A percentile compares a stretch with the other conserved stretches of the same genome.
Evolutionary conservation across 2,888 invertebrate genomes (phyloP).

Genomic region (Dioctria linearis): DNA sequence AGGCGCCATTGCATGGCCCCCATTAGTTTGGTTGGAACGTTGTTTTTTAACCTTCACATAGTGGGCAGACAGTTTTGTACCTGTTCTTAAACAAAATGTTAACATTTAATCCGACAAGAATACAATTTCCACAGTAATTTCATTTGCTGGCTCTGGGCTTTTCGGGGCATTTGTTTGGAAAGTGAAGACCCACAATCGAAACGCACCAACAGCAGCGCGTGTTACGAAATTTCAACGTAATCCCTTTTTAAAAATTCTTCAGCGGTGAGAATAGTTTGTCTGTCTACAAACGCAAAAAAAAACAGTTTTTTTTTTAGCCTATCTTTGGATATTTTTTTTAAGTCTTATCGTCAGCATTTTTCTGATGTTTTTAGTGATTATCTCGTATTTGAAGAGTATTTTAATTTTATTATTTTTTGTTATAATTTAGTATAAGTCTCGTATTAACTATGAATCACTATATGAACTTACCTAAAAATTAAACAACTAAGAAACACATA

Average conservation of each 20-base stretch:
- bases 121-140: conserved; percentile 43
- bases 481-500: no score
- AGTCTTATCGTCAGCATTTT: no score
- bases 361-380: no score
- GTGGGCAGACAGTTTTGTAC: not conserved
- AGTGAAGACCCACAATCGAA: conserved; percentile 44
- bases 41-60: conserved; percentile 35
- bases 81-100: conserved; percentile 17
- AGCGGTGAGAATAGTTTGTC: not conserved
- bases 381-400: no score
- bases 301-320: no score
- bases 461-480: no score
- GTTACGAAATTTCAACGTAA: conserved; percentile 48
- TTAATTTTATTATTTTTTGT: no score
- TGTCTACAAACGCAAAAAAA: conserved; percentile 29
- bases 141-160: conserved; percentile 28
- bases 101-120: conserved; percentile 39
- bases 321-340: no score
- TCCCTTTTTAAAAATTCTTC: conserved; percentile 40
- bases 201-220: conserved; percentile 33
- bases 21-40: not conserved
- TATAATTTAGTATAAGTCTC: no score
- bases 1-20: conserved; percentile 15
- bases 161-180: conserved; percentile 36
- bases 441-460: no score